Base-by-base conservation (phyloP, 2,888 invertebrate genomes). In the Drosophila parthenogenetica region DNA sequence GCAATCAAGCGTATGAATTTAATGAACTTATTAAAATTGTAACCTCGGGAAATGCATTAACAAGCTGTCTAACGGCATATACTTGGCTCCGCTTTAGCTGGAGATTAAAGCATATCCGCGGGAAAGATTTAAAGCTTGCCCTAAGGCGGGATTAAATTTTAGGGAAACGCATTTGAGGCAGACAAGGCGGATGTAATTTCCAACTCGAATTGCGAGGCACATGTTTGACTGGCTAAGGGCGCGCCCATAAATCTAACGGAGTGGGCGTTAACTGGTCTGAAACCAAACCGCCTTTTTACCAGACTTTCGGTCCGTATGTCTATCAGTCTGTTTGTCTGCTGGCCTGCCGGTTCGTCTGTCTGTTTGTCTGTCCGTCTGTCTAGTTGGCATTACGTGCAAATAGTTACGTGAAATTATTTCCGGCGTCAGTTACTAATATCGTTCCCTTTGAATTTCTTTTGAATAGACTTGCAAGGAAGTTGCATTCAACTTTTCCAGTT, bases 371-470 rank as follows among this genome's bases (percentile, higher is more conserved):
- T 32, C 68, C 17, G 57, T 7, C 67, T 60, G 61, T 37, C 68
- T 57, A 55, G 57, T 63, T 49, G 65, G 65, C 63, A 62, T 62
- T 82, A 83, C 86, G 83, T 83, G 83, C 83, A 83, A 86, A 86
- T 83, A 83, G 83, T 73, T 79, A 81, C 83, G 83, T 79, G 69
- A 83, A 83, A 83, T 86, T 86, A 86, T 86, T 86, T 83, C 83
- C 83, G 83, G 81, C 66, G 62, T 77, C 83, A 71, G 76, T 80
- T 74, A 77, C 83, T 73, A 75, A 81, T 81, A 83, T 83, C 74
- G 74, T 72, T 73, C 58, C 68, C 71, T 82, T 73, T 64, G 76
- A 73, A 67, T 60, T 73, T 66, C 77, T 66, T 49, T 45, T 57
- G 50, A 55, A 67, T 69, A 69, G 79, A 70, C 71, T 78, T 42